Evolutionary conservation across 1,140 invertebrate genomes (phyloP).

Genomic region (Tetraneura akinire): DNA sequence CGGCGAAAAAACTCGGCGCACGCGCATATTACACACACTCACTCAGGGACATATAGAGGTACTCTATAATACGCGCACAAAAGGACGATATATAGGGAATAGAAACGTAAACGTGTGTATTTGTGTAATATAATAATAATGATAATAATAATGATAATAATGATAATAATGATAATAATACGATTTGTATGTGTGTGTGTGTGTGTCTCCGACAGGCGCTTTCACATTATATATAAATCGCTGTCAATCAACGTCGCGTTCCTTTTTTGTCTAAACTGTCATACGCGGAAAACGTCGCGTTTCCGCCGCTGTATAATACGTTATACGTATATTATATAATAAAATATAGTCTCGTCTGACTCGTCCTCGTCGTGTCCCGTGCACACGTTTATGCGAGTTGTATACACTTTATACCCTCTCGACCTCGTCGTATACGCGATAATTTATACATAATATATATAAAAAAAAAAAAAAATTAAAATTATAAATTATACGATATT

Average conservation of each 20-base stretch:
- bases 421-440: too few relatives aligned
- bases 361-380: not conserved
- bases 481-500: too few relatives aligned
- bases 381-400: not conserved
- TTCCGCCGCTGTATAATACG: not conserved
- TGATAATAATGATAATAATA: too few relatives aligned
- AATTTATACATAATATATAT: too few relatives aligned
- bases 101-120: not conserved
- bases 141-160: too few relatives aligned
- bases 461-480: too few relatives aligned
- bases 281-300: constrained; percentile 36
- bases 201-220: constrained; percentile 34
- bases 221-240: constrained; percentile 48
- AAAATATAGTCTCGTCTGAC: too few relatives aligned
- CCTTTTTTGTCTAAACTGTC: constrained; percentile 50
- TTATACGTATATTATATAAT: not conserved
- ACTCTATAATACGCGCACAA: not conserved
- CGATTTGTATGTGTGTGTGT: not conserved
- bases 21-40: not conserved
- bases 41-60: too few relatives aligned
- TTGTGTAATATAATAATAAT: too few relatives aligned
- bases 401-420: too few relatives aligned
- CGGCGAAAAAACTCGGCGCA: not conserved
- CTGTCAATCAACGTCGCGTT: constrained; percentile 49
- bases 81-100: not conserved